Base-by-base conservation (phyloP, 2,113 vertebrate genomes). In the Odocoileus virginianus region DNA sequence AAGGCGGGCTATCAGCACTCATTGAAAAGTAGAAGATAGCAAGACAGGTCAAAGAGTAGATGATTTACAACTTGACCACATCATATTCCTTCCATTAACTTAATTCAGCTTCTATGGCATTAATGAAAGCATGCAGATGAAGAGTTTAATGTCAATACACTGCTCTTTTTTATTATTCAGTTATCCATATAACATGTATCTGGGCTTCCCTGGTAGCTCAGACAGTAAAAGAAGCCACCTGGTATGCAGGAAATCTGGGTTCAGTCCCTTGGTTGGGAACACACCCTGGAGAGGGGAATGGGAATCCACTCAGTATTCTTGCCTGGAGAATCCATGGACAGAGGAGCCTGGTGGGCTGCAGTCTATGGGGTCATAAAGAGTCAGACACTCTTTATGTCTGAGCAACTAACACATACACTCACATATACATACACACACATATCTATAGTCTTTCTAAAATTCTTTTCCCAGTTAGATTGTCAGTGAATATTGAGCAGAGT, bases 41-140 rank as follows among this genome's bases (percentile, higher is more conserved):
- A 86, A 83, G 33, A 40, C 86, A 14, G 4, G 13, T 47, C 86
- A 96, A 64, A 54, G 16, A 71, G 40, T 1, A 86, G 78, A 86
- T 52, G 67, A 94, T 87, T 87, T 86, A 96, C 88, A 93, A 95
- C 45, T 54, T 17, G 28, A 47, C 57, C 71, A 58, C 60, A 45
- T 88, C 95, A 50, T 33, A 57, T 36, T 50, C 81, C 52, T 82
- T 86, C 86, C n/a, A 3, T 89, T 81, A 98, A 82, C 25, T 28
- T 25, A 54, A 84, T 55, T 84, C 79, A 95, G 9, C 76, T 28
- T 96, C 21, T 54, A 76, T 33, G 57, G 12, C 52, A 95, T 74
- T 86, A 95, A 86, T 30, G 33, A 87, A 94, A 89, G 71, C 25
- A 79, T 16, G 17, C 33, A 61, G 81, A 91, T 40, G 27, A 94